phyloP scores from a whole-genome alignment of 2,888 invertebrate genomes.

The Chymomyza caudatula region DNA sequence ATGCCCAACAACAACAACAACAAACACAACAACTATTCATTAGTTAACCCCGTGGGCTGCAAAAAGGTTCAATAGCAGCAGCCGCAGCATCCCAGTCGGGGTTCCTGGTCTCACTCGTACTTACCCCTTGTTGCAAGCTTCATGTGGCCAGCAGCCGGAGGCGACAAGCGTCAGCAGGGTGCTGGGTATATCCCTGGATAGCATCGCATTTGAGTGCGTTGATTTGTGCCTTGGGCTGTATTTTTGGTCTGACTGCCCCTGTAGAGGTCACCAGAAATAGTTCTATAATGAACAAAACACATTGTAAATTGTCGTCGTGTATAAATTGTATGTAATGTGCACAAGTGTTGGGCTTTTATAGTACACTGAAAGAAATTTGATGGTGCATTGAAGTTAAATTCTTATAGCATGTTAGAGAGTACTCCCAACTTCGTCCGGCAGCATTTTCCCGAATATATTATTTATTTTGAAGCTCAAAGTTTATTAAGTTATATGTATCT shows the following conservation, averaged over 20 bases:
- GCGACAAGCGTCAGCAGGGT: slow-evolving; percentile 48
- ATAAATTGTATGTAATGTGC: slow-evolving; percentile 49
- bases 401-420: too few species aligned
- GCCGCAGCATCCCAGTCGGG: slow-evolving; percentile 58
- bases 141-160: slow-evolving; percentile 45
- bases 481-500: too few species aligned
- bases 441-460: too few species aligned
- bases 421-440: too few species aligned
- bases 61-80: slow-evolving; percentile 50
- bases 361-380: slow-evolving; percentile 42
- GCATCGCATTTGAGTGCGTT: slow-evolving; percentile 47
- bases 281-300: slow-evolving; percentile 72
- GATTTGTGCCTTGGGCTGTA: slow-evolving; percentile 50
- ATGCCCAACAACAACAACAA: neutral
- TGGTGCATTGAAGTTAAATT: neutral
- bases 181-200: slow-evolving; percentile 18
- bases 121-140: slow-evolving; percentile 54
- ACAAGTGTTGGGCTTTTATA: slow-evolving; percentile 48
- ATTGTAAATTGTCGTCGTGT: slow-evolving; percentile 69
- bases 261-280: slow-evolving; percentile 65
- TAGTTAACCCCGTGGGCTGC: slow-evolving; percentile 54
- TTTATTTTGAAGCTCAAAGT: too few species aligned
- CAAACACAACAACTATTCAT: slow-evolving; percentile 58
- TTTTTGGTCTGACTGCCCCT: slow-evolving; percentile 32
- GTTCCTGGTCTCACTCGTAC: slow-evolving; percentile 17